Evolutionary conservation across 2,888 invertebrate genomes (phyloP).

Genomic region (Hylaea fasciaria): DNA sequence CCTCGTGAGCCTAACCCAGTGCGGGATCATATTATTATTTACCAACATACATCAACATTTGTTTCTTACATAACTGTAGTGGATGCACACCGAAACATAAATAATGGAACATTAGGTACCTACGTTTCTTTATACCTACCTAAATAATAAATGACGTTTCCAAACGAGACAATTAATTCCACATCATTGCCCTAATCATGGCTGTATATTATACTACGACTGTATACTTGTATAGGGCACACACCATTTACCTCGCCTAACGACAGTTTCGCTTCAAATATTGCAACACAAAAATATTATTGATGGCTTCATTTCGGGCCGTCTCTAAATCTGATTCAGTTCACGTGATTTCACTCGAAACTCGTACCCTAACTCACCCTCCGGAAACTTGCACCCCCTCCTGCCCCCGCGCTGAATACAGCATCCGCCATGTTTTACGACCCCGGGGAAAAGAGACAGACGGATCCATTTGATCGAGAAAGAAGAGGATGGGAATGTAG

Average conservation of each 20-base stretch:
- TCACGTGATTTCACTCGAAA: slow-evolving; percentile 62
- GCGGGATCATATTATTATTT: too few relatives aligned
- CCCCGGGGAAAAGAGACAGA: slow-evolving; percentile 46
- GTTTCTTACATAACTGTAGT: too few relatives aligned
- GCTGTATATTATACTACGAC: too few relatives aligned
- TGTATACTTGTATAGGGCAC: too few relatives aligned
- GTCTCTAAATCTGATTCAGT: slow-evolving; percentile 60
- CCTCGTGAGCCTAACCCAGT: too few relatives aligned
- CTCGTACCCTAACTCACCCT: slow-evolving; percentile 66
- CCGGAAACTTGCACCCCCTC: slow-evolving; percentile 60
- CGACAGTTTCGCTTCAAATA: slow-evolving; percentile 17
- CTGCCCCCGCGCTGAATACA: slow-evolving; percentile 59
- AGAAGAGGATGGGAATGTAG: slow-evolving; percentile 46
- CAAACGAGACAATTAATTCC: slow-evolving; percentile 22
- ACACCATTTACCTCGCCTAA: slow-evolving; percentile 20
- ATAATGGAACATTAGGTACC: too few relatives aligned
- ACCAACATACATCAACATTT: too few relatives aligned
- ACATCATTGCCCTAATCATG: slow-evolving; percentile 7
- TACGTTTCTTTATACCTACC: too few relatives aligned
- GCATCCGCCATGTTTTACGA: slow-evolving; percentile 78
- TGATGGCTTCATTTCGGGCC: slow-evolving; percentile 58
- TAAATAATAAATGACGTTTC: not conserved
- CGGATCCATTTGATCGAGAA: slow-evolving; percentile 13
- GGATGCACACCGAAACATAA: too few relatives aligned
- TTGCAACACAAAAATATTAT: slow-evolving; percentile 43